A percentile compares a stretch with the other conserved stretches of the same genome.
Evolutionary conservation across 2,113 vertebrate genomes (phyloP).

Genomic region (Anhinga anhinga): DNA sequence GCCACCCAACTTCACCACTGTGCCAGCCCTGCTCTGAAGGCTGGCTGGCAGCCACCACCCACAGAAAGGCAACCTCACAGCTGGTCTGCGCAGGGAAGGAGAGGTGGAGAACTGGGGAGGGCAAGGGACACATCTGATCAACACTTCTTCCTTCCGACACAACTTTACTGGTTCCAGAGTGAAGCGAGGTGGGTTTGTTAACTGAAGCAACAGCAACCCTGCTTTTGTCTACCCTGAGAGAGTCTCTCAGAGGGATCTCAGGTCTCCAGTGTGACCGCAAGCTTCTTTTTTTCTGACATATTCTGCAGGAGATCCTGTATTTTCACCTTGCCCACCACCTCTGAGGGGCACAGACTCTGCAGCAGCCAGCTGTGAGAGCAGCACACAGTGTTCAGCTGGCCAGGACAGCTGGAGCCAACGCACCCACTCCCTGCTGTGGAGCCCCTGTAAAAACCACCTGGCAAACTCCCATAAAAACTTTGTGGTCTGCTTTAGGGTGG

Average conservation of each 20-base stretch:
- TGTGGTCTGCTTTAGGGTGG: not conserved
- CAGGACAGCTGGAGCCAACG: not conserved
- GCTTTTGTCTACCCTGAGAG: not conserved
- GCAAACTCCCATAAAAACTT: not conserved
- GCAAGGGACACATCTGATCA: not conserved
- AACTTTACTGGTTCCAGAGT: not conserved
- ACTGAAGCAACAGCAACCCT: not conserved
- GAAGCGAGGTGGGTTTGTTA: not conserved
- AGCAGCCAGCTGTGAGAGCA: accelerated
- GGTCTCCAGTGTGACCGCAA: not conserved
- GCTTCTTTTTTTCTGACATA: not conserved
- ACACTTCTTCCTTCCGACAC: not conserved
- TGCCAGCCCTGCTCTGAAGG: not conserved
- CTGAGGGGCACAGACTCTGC: not conserved
- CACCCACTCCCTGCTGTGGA: not conserved
- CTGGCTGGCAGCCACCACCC: not conserved
- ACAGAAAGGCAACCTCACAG: not conserved
- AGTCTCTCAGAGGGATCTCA: not conserved
- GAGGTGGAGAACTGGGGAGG: not conserved
- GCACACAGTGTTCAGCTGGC: not conserved
- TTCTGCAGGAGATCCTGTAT: not conserved
- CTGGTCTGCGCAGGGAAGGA: not conserved
- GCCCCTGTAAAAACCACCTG: not conserved
- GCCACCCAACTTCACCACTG: accelerated
- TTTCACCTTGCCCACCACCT: not conserved